Evolutionary conservation across 2,888 invertebrate species (phyloP).

Genomic region (Selenia dentaria): DNA sequence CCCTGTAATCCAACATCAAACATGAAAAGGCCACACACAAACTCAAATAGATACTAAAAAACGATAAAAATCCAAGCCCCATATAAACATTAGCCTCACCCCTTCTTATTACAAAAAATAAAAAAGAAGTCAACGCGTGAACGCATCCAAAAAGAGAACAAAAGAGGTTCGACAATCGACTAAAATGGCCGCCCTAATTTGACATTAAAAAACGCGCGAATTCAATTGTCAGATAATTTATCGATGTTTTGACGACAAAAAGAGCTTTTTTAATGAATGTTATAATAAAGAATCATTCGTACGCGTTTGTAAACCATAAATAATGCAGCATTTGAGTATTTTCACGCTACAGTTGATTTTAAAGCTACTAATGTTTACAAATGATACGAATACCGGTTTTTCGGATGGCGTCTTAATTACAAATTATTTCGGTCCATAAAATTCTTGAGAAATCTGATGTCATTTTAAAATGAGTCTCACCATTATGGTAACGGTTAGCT

Average conservation of each 20-base stretch:
- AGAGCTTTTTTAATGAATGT: constrained; percentile 69
- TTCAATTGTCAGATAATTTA: constrained; percentile 79
- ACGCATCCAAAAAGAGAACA: constrained; percentile 65
- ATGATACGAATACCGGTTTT: constrained; percentile 53
- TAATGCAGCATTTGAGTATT: constrained; percentile 55
- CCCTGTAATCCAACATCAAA: constrained; percentile 44
- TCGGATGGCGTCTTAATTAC: constrained; percentile 31
- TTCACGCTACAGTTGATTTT: constrained; percentile 67
- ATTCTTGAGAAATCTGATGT: constrained; percentile 23
- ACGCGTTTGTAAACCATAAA: constrained; percentile 62
- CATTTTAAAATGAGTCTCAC: constrained; percentile 2
- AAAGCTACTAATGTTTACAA: constrained; percentile 66
- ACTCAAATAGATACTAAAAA: constrained; percentile 40
- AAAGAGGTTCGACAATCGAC: constrained; percentile 59
- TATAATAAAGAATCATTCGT: constrained; percentile 55
- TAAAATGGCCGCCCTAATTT: constrained; percentile 77
- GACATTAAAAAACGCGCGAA: constrained; percentile 79
- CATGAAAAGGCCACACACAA: constrained; percentile 59
- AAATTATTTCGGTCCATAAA: constrained; percentile 55
- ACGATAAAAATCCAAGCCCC: constrained; percentile 35
- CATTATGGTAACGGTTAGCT: neutral
- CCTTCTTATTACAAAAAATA: constrained; percentile 63
- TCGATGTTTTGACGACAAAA: constrained; percentile 72
- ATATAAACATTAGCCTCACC: constrained; percentile 49
- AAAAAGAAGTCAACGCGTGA: constrained; percentile 54